phyloP scores from a whole-genome alignment of 2,888 invertebrate genomes.

The Nycteola revayana region DNA sequence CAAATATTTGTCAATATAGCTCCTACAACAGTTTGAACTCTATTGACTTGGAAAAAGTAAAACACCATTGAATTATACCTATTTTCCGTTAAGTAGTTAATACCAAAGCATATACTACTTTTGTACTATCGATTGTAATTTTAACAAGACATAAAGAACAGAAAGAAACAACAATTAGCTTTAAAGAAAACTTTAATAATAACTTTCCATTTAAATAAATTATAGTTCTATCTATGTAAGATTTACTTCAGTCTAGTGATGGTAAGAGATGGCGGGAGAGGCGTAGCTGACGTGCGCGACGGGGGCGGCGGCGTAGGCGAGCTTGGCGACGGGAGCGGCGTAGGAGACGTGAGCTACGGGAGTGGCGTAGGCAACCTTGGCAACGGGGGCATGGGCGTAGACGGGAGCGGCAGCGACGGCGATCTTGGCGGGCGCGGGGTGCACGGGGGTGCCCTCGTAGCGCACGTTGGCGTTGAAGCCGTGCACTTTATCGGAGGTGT shows the following conservation, averaged over 20 bases:
- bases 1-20: too few species aligned
- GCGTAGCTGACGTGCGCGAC: constrained; percentile 43
- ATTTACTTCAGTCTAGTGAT: constrained; percentile 45
- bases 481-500: constrained; percentile 64
- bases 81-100: too few species aligned
- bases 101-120: too few species aligned
- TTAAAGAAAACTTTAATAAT: constrained; percentile 33
- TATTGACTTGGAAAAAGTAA: too few species aligned
- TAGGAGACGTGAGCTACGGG: constrained; percentile 14
- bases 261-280: constrained; percentile 64
- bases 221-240: too few species aligned
- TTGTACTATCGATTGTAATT: too few species aligned
- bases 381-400: constrained; percentile 33
- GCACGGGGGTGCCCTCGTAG: constrained; percentile 63
- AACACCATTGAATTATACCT: too few species aligned
- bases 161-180: too few species aligned
- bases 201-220: constrained; percentile 20
- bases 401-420: constrained; percentile 20
- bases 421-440: constrained; percentile 38
- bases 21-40: too few species aligned
- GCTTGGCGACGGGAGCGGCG: constrained; percentile 41
- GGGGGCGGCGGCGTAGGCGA: constrained; percentile 44
- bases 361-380: constrained; percentile 30
- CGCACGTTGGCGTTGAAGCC: constrained; percentile 74
- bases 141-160: too few species aligned